Conservation (phyloP, 2,797 vertebrate species). For the Pteronotus mesoamericanus region DNA sequence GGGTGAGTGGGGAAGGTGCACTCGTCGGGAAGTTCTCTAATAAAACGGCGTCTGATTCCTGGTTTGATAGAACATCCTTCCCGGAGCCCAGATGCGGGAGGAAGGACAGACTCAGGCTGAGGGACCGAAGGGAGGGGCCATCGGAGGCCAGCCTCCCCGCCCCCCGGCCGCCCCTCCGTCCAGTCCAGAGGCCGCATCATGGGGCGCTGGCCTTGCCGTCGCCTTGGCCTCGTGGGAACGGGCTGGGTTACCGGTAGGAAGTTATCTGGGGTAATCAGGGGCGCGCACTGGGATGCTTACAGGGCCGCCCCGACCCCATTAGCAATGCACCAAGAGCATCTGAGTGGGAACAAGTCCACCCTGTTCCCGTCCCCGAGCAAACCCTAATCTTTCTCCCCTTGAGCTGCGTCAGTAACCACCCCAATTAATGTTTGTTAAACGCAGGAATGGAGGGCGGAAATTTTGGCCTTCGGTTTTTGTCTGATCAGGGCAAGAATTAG, state of each 20-base stretch:
- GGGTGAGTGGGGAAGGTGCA: conserved; percentile 60
- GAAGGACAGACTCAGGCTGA: background rate
- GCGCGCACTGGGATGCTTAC: background rate
- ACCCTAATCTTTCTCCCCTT: background rate
- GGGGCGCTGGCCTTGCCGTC: background rate
- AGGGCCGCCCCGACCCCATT: background rate
- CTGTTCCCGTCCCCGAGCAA: background rate
- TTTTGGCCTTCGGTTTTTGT: background rate
- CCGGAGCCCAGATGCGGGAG: background rate
- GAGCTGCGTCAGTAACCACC: background rate
- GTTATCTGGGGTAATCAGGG: background rate
- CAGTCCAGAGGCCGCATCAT: background rate
- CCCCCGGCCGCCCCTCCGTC: background rate
- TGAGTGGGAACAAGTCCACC: background rate
- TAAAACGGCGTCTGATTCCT: background rate
- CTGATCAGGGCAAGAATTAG: background rate
- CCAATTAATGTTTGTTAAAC: background rate
- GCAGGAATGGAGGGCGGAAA: background rate
- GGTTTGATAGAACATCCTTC: background rate
- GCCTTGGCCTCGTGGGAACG: background rate
- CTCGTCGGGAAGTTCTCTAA: background rate
- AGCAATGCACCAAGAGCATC: conserved; percentile 5
- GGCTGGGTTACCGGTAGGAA: background rate
- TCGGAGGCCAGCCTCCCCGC: background rate
- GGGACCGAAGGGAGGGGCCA: background rate